Conservation (phyloP, 1,140 invertebrate genomes). For the Epicauta chinensis region DNA sequence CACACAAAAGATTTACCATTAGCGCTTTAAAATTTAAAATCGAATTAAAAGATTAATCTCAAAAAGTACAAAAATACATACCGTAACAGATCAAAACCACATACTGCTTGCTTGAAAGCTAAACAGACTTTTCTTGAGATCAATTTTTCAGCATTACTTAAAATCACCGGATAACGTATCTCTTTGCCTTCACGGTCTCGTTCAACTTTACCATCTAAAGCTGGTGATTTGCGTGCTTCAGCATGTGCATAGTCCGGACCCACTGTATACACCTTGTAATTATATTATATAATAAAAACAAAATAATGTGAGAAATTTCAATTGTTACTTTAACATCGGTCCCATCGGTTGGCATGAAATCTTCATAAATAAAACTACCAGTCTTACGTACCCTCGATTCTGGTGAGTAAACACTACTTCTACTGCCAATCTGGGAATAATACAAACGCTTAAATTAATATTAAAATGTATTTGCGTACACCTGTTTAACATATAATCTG, state of each 20-base stretch:
- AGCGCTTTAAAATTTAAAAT: constrained; percentile 59
- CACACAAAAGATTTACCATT: constrained; percentile 99
- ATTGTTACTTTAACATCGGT: constrained; percentile 72
- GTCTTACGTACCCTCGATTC: constrained; percentile 93
- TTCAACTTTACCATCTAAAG: constrained; percentile 97
- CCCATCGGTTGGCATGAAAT: constrained; percentile 99
- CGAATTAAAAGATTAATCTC: background rate
- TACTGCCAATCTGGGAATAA: constrained; percentile 81
- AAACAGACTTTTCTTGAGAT: constrained; percentile 97
- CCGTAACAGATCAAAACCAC: constrained; percentile 96
- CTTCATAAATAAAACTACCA: constrained; percentile 99
- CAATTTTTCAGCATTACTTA: constrained; percentile 97
- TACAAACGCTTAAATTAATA: constrained; percentile 25
- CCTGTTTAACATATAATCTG: constrained; percentile 14
- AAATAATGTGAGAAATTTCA: background rate
- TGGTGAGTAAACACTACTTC: constrained; percentile 96
- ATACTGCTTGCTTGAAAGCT: constrained; percentile 99
- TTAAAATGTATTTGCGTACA: constrained; percentile 18
- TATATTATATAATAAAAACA: too few relatives aligned
- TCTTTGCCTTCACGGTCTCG: constrained; percentile 97
- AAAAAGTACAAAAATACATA: constrained; percentile 35
- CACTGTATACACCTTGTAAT: constrained; percentile 78
- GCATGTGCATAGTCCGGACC: constrained; percentile 99
- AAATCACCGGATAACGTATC: constrained; percentile 96
- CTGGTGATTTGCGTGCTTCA: constrained; percentile 97